Conservation (phyloP, 2,113 vertebrate species). For the Stercorarius parasiticus region DNA sequence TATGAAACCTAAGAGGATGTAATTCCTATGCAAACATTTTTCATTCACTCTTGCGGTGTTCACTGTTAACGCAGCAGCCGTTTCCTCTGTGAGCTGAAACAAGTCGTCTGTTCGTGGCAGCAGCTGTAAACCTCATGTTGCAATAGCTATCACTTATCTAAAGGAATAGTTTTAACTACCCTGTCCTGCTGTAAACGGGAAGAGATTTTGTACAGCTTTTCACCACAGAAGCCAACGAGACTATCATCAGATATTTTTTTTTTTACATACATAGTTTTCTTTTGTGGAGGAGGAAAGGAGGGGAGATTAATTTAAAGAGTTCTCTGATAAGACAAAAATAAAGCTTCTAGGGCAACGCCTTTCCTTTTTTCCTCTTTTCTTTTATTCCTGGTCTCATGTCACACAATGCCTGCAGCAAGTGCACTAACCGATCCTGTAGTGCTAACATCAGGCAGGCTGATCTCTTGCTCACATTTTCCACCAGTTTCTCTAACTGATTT, state of each 20-base stretch:
- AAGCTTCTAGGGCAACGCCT: constrained; percentile 37
- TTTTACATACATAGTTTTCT: background rate
- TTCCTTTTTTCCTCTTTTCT: constrained; percentile 33
- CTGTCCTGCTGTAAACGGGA: background rate
- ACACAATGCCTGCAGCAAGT: constrained; percentile 21
- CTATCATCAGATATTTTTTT: background rate
- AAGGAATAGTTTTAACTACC: background rate
- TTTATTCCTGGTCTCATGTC: background rate
- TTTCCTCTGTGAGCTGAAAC: background rate
- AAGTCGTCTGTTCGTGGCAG: background rate
- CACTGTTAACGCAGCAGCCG: background rate
- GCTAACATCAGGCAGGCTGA: background rate
- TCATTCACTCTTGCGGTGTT: background rate
- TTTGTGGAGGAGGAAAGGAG: constrained; percentile 52
- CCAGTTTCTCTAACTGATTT: background rate
- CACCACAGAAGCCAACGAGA: background rate
- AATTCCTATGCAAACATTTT: constrained; percentile 37
- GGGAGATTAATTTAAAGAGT: background rate
- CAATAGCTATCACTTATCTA: background rate
- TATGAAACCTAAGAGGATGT: constrained; percentile 46
- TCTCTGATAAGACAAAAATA: constrained; percentile 56
- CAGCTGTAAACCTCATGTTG: background rate
- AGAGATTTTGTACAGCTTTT: background rate
- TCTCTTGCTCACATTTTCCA: background rate
- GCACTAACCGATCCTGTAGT: background rate